Conservation (phyloP, 92 coral and sea anemone species). For the Parazoanthus darwini region DNA sequence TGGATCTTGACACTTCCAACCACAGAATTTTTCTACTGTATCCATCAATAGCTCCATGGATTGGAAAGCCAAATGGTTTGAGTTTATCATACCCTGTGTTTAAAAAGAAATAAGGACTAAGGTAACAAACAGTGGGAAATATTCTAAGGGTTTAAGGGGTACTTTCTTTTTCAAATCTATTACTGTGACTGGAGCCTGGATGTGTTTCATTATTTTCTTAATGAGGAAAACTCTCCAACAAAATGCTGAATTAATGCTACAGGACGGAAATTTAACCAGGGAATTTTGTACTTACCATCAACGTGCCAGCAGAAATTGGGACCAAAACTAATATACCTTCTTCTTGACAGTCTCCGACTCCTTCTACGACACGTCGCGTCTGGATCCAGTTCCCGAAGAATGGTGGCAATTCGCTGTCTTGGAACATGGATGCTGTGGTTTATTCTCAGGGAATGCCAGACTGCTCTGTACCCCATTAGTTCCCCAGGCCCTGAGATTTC, state of each 20-base stretch:
- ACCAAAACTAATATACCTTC: conserved; percentile 37
- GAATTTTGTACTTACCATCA: conserved; percentile 39
- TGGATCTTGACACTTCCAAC: conserved; percentile 39
- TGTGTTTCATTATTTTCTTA: no score
- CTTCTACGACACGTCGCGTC: conserved; percentile 11
- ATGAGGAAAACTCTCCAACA: no score
- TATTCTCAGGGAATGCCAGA: conserved; percentile 43
- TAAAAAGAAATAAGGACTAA: no score
- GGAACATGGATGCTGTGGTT: conserved; percentile 14
- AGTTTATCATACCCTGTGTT: no score
- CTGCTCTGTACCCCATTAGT: conserved; percentile 38
- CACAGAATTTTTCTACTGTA: conserved; percentile 48
- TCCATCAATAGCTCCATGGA: no score
- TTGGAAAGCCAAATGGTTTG: no score
- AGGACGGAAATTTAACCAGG: conserved; percentile 12
- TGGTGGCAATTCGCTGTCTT: neutral
- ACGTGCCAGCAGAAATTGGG: conserved; percentile 52
- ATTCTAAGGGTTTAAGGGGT: no score
- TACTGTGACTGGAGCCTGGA: no score
- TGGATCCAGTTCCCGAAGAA: conserved; percentile 37
- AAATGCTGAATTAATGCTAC: conserved; percentile 1
- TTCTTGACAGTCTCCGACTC: conserved; percentile 4
- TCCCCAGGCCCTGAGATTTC: neutral
- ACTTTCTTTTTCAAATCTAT: no score
- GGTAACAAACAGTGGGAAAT: no score